Conservation (phyloP, 1,140 invertebrate genomes). For the Tyrophagus putrescentiae region DNA sequence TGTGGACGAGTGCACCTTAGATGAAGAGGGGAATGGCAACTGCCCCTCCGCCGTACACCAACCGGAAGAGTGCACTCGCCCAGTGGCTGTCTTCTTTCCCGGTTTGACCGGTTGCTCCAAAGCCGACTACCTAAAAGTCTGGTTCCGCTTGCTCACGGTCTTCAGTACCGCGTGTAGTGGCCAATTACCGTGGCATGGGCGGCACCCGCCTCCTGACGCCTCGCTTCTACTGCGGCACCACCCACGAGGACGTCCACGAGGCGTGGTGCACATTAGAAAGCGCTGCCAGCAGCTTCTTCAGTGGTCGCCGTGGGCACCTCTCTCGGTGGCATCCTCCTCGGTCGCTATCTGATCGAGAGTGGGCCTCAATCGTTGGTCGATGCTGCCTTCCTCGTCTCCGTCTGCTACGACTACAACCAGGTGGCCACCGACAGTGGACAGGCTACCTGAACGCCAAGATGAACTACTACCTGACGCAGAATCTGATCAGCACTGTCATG, state of each 20-base stretch:
- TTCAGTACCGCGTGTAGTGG: slow-evolving; percentile 41
- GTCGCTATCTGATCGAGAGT: slow-evolving; percentile 57
- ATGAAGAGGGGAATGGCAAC: neutral
- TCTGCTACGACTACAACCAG: slow-evolving; percentile 61
- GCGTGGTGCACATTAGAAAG: slow-evolving; percentile 52
- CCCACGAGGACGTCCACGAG: slow-evolving; percentile 59
- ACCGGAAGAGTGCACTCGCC: slow-evolving; percentile 25
- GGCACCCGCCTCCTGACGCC: slow-evolving; percentile 45
- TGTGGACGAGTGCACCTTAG: neutral
- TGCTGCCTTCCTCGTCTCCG: slow-evolving; percentile 61
- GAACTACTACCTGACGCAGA: slow-evolving; percentile 51
- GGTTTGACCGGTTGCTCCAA: slow-evolving; percentile 57
- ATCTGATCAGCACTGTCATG: slow-evolving; percentile 34
- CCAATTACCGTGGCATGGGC: slow-evolving; percentile 25
- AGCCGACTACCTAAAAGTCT: slow-evolving; percentile 66
- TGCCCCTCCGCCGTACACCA: slow-evolving; percentile 29
- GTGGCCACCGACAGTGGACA: slow-evolving; percentile 53
- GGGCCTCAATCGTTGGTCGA: slow-evolving; percentile 45
- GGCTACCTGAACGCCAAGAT: slow-evolving; percentile 57
- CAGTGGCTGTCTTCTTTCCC: slow-evolving; percentile 61
- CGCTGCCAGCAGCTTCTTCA: slow-evolving; percentile 43
- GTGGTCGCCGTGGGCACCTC: slow-evolving; percentile 64
- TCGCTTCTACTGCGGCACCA: slow-evolving; percentile 63
- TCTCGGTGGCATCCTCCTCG: slow-evolving; percentile 56
- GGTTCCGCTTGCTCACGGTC: slow-evolving; percentile 46